Evolutionary conservation across 2,888 invertebrate genomes (phyloP), one percentile per base, ranked within the genome.

Genomic region (Megalurothrips usitatus): DNA sequence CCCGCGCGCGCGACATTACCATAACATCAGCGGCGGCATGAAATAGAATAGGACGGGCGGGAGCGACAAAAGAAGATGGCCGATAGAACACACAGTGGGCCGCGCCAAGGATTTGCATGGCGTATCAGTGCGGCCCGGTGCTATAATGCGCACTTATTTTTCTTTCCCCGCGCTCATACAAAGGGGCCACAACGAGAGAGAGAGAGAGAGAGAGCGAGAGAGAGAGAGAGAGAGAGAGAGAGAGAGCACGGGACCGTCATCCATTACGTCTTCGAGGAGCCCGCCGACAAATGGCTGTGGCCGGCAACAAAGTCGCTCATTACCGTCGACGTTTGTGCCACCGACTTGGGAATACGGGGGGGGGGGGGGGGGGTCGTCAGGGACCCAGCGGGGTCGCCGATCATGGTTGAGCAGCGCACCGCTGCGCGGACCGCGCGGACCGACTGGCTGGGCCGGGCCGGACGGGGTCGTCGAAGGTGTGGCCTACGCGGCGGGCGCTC

Each of bases 191-290:
- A 6, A 19, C 1, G 52, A 52, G 12, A 52, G 52, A 52, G 52
- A 52, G 52, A 52, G 52, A 52, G 52, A 52, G 52, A 52, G 52
- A 52, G 52, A 52, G 52, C 2, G 52, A 52, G 52, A 52, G 52
- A 52, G 52, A 52, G 52, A 52, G 52, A 52, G 52, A 52, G 52
- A 52, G 52, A 52, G 52, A 52, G 52, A 52, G 52, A 52, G 52
- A 52, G 52, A 52, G 52, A 52, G 52, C 52, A 10, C 52, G 52
- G 14, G 12, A 52, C 4, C 12, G 10, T 52, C 52, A 52, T 43
- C 34, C 34, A 6, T 43, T 43, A 43, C 34, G 34, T 43, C 3
- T 43, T 43, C 34, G 34, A 43, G 34, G 34, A 43, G 34, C 34
- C 34, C 34, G 6, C 34, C 34, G 34, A 43, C 34, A 43, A 43